Percentiles rank a stretch among this genome's conserved stretches.
phyloP scores from a whole-genome alignment of 2,797 vertebrate genomes.

The Okamejei kenojei region DNA sequence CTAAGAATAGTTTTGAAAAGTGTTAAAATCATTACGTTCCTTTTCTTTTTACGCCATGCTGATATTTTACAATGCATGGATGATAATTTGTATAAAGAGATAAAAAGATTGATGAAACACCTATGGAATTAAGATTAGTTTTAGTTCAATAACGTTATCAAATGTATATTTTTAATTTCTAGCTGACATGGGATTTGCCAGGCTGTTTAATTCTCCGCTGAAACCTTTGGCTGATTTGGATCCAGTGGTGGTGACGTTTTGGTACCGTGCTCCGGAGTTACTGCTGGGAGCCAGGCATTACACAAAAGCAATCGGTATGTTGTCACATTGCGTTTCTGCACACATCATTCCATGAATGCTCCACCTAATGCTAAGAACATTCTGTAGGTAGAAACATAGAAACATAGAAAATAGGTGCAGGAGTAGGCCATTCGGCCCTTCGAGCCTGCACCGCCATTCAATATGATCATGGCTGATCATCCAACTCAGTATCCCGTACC shows the following conservation, averaged over 20 bases:
- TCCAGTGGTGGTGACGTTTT: constrained; percentile 83
- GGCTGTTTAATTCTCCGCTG: constrained; percentile 79
- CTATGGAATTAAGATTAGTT: neutral
- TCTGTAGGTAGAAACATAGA: neutral
- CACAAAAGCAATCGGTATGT: constrained; percentile 96
- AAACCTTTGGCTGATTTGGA: constrained; percentile 81
- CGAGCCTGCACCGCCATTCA: too few species aligned
- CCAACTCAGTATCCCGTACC: too few species aligned
- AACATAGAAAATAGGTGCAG: neutral
- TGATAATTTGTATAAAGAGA: neutral
- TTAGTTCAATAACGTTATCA: neutral
- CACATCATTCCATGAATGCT: neutral
- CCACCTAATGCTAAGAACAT: neutral
- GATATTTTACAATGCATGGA: neutral
- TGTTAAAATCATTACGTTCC: neutral
- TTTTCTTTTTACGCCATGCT: neutral
- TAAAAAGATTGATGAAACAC: neutral
- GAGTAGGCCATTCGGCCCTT: neutral
- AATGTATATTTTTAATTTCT: constrained; percentile 3
- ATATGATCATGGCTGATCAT: too few species aligned
- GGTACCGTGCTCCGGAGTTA: constrained; percentile 81
- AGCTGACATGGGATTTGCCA: constrained; percentile 90
- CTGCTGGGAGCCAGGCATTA: constrained; percentile 88
- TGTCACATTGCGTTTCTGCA: neutral
- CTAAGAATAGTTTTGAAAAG: too few species aligned